Conservation (phyloP, 2,113 vertebrate genomes). For the Oenanthe melanoleuca region DNA sequence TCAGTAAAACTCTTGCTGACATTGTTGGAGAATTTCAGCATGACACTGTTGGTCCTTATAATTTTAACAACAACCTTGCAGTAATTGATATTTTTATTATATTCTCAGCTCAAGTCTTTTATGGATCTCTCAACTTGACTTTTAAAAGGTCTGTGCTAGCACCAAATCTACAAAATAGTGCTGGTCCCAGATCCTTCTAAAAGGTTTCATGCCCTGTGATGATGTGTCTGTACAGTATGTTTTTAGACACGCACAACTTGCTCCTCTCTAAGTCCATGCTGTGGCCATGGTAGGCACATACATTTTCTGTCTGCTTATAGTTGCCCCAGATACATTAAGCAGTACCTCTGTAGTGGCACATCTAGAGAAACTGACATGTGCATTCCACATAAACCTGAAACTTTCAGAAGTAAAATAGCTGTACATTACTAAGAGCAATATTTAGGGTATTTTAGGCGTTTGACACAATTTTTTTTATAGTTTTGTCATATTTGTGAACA, state of each 20-base stretch:
- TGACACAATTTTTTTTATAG: not conserved
- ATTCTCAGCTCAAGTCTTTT: not conserved
- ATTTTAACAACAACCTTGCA: not conserved
- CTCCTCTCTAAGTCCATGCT: not conserved
- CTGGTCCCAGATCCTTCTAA: not conserved
- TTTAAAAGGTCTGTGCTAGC: not conserved
- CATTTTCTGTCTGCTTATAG: not conserved
- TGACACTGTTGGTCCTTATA: not conserved
- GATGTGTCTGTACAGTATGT: not conserved
- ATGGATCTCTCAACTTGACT: not conserved
- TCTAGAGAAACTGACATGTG: not conserved
- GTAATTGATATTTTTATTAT: not conserved
- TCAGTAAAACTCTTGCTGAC: not conserved
- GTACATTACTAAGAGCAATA: not conserved
- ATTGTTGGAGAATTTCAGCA: not conserved
- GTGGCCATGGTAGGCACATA: too few relatives aligned
- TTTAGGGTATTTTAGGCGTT: not conserved
- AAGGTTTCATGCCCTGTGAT: not conserved
- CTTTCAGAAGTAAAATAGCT: not conserved
- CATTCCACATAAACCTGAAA: not conserved
- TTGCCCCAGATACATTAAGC: not conserved
- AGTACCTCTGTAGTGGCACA: not conserved
- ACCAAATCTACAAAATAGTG: not conserved
- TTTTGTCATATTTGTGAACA: not conserved
- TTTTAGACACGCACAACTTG: not conserved